Conservation (phyloP, 1,140 invertebrate species). For the Heliconius nattereri region DNA sequence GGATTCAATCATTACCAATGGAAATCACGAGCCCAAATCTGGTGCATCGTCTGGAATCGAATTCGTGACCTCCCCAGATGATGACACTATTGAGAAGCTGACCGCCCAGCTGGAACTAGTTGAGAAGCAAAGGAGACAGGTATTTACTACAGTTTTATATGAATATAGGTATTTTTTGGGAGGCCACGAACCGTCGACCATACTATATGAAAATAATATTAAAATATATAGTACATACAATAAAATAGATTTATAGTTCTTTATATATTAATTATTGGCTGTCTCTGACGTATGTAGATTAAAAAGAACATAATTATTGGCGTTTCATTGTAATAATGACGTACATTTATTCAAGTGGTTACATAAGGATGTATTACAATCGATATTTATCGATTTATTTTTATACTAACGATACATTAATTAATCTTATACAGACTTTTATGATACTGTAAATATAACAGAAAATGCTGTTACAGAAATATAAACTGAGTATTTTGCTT, state of each 20-base stretch:
- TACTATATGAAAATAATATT: too few species aligned
- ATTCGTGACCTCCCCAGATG: slow-evolving; percentile 72
- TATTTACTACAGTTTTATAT: slow-evolving; percentile 28
- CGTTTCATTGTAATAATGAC: not conserved
- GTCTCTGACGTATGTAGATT: too few species aligned
- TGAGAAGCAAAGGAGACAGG: slow-evolving; percentile 72
- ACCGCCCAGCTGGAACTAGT: slow-evolving; percentile 69
- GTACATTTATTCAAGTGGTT: not conserved
- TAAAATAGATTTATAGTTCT: too few species aligned
- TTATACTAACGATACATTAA: not conserved
- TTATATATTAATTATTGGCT: too few species aligned
- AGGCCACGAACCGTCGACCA: too few species aligned
- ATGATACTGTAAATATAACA: too few species aligned
- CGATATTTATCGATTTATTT: not conserved
- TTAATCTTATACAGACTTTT: too few species aligned
- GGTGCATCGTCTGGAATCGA: slow-evolving; percentile 61
- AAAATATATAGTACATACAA: too few species aligned
- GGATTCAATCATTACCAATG: slow-evolving; percentile 38
- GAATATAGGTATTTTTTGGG: too few species aligned
- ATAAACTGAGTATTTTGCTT: too few species aligned
- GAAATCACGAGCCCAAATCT: slow-evolving; percentile 45
- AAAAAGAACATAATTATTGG: too few species aligned
- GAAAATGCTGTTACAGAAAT: too few species aligned
- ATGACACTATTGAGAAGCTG: slow-evolving; percentile 71
- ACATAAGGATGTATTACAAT: not conserved